Evolutionary conservation across 2,888 invertebrate genomes (phyloP), one percentile per base, ranked within the genome.

Genomic region (Seira musarum): DNA sequence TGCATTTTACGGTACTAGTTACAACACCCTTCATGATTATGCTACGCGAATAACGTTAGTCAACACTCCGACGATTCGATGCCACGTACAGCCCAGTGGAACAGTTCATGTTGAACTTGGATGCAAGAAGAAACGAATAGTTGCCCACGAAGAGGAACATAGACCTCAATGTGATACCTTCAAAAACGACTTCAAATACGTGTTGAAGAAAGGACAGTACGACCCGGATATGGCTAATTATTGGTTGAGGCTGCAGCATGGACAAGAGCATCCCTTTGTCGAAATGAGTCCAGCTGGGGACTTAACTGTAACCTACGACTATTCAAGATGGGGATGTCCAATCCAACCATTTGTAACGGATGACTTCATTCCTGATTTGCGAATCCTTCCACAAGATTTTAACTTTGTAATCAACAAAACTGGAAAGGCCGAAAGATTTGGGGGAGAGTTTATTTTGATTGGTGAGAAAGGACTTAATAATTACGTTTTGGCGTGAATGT

Each of bases 321-420:
- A 84, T 60, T 72, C 76, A 1, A 80, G 70, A 21, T 85, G 84
- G 75, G 84, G 83, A 0, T 86, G 86, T 68, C 85, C 85, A 1
- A n/a, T 86, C 2, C 72, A 85, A 22, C 86, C 86, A 2, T 84
- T 82, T 35, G 25, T 71, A 22, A 24, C 72, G 0, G 84, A 85
- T n/a, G 0, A 30, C 0, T 84, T 83, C 40, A 61, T 80, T 15
- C 84, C 85, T 6, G 85, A 86, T 75, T 78, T 86, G 30, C 65
- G 83, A 57, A 66, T 84, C 72, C 13, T 40, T 8, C 6, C 6
- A 13, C 70, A 73, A 19, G 69, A 68, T 64, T 60, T 70, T 17
- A 70, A 19, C 2, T n/a, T n/a, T n/a, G n/a, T n/a, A n/a, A 57
- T 6, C 6, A 40, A 13, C 40, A 40, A 73, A 83, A 76, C 82